Evolutionary conservation across 1,140 invertebrate genomes (phyloP), one percentile per base, ranked within the genome.

Genomic region (Meloidogyne exigua): DNA sequence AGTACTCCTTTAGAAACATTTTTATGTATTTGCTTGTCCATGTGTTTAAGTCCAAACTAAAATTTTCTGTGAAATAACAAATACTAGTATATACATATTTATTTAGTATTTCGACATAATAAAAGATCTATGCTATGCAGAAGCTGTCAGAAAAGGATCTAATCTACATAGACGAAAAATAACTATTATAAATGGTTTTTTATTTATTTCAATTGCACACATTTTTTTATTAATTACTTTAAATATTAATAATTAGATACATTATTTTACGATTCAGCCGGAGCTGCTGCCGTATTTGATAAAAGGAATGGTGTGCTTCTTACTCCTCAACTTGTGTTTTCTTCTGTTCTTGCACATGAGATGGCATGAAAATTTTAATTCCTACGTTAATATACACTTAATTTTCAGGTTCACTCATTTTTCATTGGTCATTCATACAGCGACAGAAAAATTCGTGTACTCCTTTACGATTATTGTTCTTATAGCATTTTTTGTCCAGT

Each of bases 361-460:
- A 86, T 86, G 84, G 83, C 64, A 25, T 7, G 7, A n/a, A n/a
- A n/a, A n/a, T n/a, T n/a, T n/a, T n/a, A n/a, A n/a, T 68, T 26
- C n/a, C 10, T 21, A 1, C 25, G 42, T 68, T 25, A 68, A 28
- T 68, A 23, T 11, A 68, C 1, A 12, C 23, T 13, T 15, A 32
- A 39, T 15, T 62, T 9, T 57, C 42, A 73, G 72, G 72, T 87
- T 25, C 84, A 86, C 75, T 76, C 69, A 32, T 87, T 86, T 68
- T 85, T 82, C 76, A 87, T 86, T 78, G 84, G 84, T 9, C 84
- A 86, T 75, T 87, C 86, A 5, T 87, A 86, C 68, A 87, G 86
- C 76, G 84, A 86, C 75, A 79, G 84, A 13, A 78, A 83, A 42
- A 85, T 87, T 65, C 76, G 80, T 67, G 84, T 84, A 63, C 11